Percentiles rank a stretch among this genome's conserved stretches.
Conservation (phyloP, 2,113 vertebrate species). For the Poecilia latipinna region DNA sequence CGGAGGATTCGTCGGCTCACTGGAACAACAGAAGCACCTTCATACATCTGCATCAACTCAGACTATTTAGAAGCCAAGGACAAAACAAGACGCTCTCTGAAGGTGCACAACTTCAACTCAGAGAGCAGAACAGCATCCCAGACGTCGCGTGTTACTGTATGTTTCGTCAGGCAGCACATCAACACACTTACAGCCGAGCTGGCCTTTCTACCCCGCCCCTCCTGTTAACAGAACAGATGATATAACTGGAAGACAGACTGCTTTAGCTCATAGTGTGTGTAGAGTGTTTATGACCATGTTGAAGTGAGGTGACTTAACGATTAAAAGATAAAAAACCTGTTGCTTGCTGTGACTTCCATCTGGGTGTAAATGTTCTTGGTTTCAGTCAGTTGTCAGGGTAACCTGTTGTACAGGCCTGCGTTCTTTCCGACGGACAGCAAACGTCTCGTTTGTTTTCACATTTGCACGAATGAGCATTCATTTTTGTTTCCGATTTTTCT, state of each 20-base stretch:
- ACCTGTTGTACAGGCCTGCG: conserved; percentile 64
- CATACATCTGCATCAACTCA: conserved; percentile 55
- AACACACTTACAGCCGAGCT: conserved; percentile 63
- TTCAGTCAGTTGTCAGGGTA: conserved; percentile 65
- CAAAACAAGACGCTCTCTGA: conserved; percentile 43
- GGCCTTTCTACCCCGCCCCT: conserved; percentile 63
- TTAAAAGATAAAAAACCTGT: conserved; percentile 70
- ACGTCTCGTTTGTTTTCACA: conserved; percentile 68
- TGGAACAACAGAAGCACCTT: conserved; percentile 85
- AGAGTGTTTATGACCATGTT: conserved; percentile 87
- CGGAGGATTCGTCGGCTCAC: conserved; percentile 66
- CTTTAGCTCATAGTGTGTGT: conserved; percentile 80
- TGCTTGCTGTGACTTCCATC: conserved; percentile 94
- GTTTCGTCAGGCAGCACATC: conserved; percentile 40
- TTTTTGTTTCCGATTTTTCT: conserved; percentile 77
- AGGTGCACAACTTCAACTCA: conserved; percentile 59
- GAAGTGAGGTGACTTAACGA: conserved; percentile 81
- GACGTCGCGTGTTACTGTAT: conserved; percentile 53
- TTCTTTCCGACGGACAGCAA: conserved; percentile 84
- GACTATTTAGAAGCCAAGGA: conserved; percentile 61
- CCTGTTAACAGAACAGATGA: conserved; percentile 72
- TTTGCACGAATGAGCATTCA: conserved; percentile 89
- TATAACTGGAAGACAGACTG: conserved; percentile 89
- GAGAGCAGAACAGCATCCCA: conserved; percentile 30
- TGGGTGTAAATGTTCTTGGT: conserved; percentile 86